phyloP scores from a whole-genome alignment of 2,888 invertebrate species.

The Spodoptera littoralis region DNA sequence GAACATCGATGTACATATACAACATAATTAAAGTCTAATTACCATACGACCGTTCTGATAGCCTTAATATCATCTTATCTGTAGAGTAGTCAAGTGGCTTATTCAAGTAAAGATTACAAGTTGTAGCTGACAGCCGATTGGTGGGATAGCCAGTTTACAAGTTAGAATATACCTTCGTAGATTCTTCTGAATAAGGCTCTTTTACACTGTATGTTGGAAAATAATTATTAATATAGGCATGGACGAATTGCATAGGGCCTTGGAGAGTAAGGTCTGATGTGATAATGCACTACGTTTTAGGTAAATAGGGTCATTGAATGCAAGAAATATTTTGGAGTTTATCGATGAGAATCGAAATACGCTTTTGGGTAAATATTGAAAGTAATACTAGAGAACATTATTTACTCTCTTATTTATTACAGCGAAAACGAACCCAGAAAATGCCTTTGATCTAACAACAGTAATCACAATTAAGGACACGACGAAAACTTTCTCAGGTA shows the following conservation, averaged over 20 bases:
- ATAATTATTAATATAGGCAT: not conserved
- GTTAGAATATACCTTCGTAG: constrained; percentile 24
- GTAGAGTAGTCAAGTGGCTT: constrained; percentile 47
- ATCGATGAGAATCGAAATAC: too few relatives aligned
- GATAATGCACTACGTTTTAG: too few relatives aligned
- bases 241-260: too few relatives aligned
- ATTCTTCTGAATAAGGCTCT: constrained; percentile 15
- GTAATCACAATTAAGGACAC: constrained; percentile 22
- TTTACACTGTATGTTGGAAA: constrained; percentile 1
- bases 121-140: constrained; percentile 42
- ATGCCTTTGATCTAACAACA: not conserved
- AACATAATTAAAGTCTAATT: constrained; percentile 59
- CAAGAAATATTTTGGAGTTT: too few relatives aligned
- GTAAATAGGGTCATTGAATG: too few relatives aligned
- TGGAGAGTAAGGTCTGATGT: too few relatives aligned
- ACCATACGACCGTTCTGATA: constrained; percentile 57
- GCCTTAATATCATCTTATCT: constrained; percentile 49
- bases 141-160: constrained; percentile 39
- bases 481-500: constrained; percentile 14
- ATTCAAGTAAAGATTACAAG: constrained; percentile 51
- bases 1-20: constrained; percentile 49
- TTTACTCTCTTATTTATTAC: too few relatives aligned
- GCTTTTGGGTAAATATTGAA: too few relatives aligned
- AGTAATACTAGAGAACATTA: too few relatives aligned
- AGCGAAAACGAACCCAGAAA: too few relatives aligned